phyloP scores from a whole-genome alignment of 2,888 invertebrate species.

The Xestoiulus laeticollis region DNA sequence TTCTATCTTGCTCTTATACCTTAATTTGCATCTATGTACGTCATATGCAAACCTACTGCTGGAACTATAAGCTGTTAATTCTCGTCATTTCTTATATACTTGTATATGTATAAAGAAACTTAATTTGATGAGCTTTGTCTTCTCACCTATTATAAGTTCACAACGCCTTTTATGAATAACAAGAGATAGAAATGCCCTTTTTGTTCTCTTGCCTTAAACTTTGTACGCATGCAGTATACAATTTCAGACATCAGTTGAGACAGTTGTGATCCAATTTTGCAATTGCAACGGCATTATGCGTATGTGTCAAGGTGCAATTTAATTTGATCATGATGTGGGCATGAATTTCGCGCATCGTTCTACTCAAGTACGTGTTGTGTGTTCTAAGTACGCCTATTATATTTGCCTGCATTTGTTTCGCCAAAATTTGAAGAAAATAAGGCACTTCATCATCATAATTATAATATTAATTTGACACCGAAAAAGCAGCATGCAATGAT shows the following conservation, averaged over 20 bases:
- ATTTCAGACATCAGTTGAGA: neutral
- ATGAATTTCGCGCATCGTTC: neutral
- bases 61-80: neutral
- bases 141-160: too few relatives aligned
- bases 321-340: neutral
- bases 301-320: neutral
- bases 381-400: neutral
- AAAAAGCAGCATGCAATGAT: neutral
- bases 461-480: constrained; percentile 33
- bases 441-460: constrained; percentile 34
- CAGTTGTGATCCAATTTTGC: neutral
- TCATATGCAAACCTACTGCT: neutral
- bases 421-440: constrained; percentile 23
- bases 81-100: neutral
- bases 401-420: neutral
- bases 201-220: too few relatives aligned
- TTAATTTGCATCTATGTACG: too few relatives aligned
- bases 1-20: too few relatives aligned
- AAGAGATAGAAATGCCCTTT: neutral
- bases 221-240: too few relatives aligned
- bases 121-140: too few relatives aligned
- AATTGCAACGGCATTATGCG: neutral
- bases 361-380: neutral
- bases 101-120: too few relatives aligned
- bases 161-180: neutral